Evolutionary conservation across 2,888 invertebrate genomes (phyloP).

Genomic region (Aporophyla lueneburgensis): DNA sequence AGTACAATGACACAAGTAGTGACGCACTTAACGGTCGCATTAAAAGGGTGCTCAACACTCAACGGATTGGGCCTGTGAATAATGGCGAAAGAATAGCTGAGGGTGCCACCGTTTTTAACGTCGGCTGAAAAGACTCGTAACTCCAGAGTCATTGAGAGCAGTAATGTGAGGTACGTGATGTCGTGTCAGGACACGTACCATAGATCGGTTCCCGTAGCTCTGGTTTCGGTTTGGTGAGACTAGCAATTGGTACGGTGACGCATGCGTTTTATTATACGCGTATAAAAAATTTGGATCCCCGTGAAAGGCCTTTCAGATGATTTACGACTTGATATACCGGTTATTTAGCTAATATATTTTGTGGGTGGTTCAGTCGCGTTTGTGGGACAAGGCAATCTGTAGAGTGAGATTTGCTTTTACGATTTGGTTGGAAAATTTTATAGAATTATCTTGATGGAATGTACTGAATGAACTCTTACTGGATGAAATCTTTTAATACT

Average conservation of each 20-base stretch:
- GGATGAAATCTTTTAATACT: not conserved
- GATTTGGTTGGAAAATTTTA: not conserved
- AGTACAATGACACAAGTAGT: conserved; percentile 81
- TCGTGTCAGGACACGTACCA: conserved; percentile 71
- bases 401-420: not conserved
- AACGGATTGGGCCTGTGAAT: conserved; percentile 82
- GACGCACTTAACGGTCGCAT: conserved; percentile 78
- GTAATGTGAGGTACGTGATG: conserved; percentile 77
- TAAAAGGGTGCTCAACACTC: conserved; percentile 83
- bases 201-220: conserved; percentile 69
- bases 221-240: conserved; percentile 71
- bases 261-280: conserved; percentile 74
- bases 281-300: conserved; percentile 59
- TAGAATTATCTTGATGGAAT: conserved; percentile 8
- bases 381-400: conserved; percentile 20
- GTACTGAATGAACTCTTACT: no score
- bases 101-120: conserved; percentile 80
- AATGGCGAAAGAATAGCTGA: conserved; percentile 83
- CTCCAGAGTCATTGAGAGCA: conserved; percentile 80
- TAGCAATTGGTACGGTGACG: conserved; percentile 70
- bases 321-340: conserved; percentile 62
- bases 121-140: conserved; percentile 82
- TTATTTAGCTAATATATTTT: conserved; percentile 59
- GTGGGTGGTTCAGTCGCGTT: conserved; percentile 23
- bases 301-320: conserved; percentile 61